Evolutionary conservation across 2,888 invertebrate species (phyloP), one percentile per base, ranked within the genome.

Genomic region (Polymixis flavicincta): DNA sequence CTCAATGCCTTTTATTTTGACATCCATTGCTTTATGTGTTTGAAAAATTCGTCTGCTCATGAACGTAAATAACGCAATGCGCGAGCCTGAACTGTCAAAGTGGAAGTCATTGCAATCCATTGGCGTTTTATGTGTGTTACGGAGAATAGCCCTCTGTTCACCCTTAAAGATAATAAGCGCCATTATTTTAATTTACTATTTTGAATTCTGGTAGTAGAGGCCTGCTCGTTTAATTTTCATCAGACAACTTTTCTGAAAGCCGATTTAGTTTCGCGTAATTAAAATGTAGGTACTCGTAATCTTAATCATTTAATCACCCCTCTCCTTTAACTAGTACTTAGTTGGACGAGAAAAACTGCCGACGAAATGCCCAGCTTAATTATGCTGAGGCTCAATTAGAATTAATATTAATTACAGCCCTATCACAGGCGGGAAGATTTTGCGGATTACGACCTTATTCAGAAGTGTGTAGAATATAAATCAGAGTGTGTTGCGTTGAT

Each of bases 291-390:
- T 83, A 82, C 80, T 84, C 73, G 65, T 82, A 85, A 82, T 85
- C 75, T 85, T 82, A 82, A 85, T 80, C 71, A 78, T 81, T 82
- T 76, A 76, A 85, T 77, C 70, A 45, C 32, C 70, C 61, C 71
- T 75, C 76, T 74, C 68, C 73, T 86, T 84, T 83, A 83, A 80
- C 74, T 78, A 74, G 80, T 82, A 86, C 84, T 87, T 85, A 80
- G 82, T 83, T 86, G 78, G 88, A 89, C 81, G 85, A 86, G 85
- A 90, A 87, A 89, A 86, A 87, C 80, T 82, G 82, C 86, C 74
- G 73, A 75, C 76, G 76, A 83, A 88, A 86, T 85, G 72, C 54
- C 67, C 76, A 68, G 67, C 72, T 85, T 87, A 81, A 84, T 89
- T 87, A 81, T 76, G 60, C 50, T 69, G 71, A 68, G 70, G 69